Conservation (phyloP, 2,113 vertebrate species). For the Sinocyclocheilus anophthalmus region DNA sequence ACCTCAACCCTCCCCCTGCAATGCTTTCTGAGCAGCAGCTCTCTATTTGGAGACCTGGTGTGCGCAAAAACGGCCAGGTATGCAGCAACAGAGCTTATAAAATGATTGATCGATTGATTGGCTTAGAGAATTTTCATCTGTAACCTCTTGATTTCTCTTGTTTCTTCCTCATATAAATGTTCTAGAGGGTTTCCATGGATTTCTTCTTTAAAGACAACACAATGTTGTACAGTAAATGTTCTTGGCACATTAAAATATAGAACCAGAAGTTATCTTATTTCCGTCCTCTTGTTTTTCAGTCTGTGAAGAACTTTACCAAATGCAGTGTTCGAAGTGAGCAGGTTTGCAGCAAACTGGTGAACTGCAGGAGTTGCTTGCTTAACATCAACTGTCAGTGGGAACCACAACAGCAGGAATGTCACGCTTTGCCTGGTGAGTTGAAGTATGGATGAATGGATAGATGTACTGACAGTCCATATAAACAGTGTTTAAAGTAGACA, state of each 20-base stretch:
- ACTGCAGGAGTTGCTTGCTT: slow-evolving; percentile 92
- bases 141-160: background rate
- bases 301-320: slow-evolving; percentile 88
- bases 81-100: background rate
- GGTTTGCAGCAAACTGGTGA: slow-evolving; percentile 93
- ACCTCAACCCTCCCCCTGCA: slow-evolving; percentile 46
- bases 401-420: slow-evolving; percentile 91
- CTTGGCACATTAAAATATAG: background rate
- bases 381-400: slow-evolving; percentile 98
- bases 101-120: background rate
- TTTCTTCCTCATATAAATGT: background rate
- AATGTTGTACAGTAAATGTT: background rate
- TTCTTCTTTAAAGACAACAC: background rate
- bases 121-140: background rate
- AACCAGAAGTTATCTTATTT: background rate
- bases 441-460: background rate
- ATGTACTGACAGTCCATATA: background rate
- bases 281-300: slow-evolving; percentile 68
- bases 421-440: slow-evolving; percentile 85
- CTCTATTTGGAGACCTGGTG: slow-evolving; percentile 42
- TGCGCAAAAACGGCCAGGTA: slow-evolving; percentile 30
- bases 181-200: background rate
- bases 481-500: background rate
- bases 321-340: slow-evolving; percentile 91
- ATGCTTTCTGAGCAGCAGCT: slow-evolving; percentile 51